Conservation (phyloP, 2,888 invertebrate species). For the Noctua pronuba region DNA sequence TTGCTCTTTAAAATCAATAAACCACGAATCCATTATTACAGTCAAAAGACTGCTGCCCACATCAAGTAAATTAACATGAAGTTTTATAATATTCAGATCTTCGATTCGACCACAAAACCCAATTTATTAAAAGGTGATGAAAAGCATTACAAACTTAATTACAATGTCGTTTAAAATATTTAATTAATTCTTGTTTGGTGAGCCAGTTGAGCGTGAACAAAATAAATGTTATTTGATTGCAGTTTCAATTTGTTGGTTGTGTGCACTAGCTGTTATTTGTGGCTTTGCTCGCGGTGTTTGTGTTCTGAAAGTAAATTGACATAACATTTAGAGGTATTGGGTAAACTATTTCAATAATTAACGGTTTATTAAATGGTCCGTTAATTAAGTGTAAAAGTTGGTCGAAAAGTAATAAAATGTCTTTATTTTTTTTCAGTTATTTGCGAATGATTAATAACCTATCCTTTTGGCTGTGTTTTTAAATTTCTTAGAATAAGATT, state of each 20-base stretch:
- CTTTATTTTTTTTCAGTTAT: not conserved
- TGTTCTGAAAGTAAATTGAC: conserved; percentile 15
- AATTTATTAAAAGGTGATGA: not conserved
- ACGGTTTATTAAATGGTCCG: not conserved
- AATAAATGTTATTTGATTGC: conserved; percentile 40
- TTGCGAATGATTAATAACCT: not conserved
- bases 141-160: conserved; percentile 10
- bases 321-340: conserved; percentile 5
- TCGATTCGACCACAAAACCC: not conserved
- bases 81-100: not conserved
- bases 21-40: too few species aligned
- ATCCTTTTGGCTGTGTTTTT: not conserved
- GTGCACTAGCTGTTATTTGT: conserved; percentile 19
- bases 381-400: not conserved
- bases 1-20: not conserved
- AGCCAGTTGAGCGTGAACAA: conserved; percentile 10
- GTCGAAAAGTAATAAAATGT: not conserved
- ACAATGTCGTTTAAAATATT: not conserved
- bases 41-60: not conserved
- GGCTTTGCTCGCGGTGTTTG: conserved; percentile 24
- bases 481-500: not conserved
- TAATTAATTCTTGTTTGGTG: conserved; percentile 20
- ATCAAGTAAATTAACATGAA: fast-evolving
- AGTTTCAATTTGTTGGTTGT: conserved; percentile 27
- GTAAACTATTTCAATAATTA: conserved; percentile 3